Percentiles rank a stretch among this genome's conserved stretches.
phyloP scores from a whole-genome alignment of 2,113 vertebrate genomes.

The Scomber colias region DNA sequence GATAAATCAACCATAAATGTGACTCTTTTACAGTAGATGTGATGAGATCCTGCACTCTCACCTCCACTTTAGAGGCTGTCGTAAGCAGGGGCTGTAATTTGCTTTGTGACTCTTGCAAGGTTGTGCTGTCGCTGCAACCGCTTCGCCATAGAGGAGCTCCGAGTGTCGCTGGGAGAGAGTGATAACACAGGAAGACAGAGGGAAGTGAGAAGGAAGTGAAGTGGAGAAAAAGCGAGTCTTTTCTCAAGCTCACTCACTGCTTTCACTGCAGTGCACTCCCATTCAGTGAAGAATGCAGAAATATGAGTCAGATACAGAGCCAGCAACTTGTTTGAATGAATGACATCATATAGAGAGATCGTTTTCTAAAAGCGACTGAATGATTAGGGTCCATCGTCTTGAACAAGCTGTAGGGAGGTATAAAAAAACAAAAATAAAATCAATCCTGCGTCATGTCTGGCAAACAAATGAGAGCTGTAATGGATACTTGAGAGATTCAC shows the following conservation, averaged over 20 bases:
- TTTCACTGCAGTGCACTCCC: constrained; percentile 28
- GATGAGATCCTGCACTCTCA: neutral
- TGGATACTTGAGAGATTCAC: constrained; percentile 29
- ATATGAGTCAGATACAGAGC: constrained; percentile 27
- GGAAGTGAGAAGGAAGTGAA: constrained; percentile 31
- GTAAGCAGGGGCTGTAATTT: neutral
- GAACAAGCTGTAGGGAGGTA: neutral
- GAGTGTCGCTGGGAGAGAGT: constrained; percentile 9
- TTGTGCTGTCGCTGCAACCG: constrained; percentile 10
- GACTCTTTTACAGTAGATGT: constrained; percentile 9
- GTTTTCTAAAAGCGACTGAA: neutral
- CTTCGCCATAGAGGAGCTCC: constrained; percentile 5
- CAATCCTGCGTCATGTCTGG: neutral
- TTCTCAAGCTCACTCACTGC: constrained; percentile 6
- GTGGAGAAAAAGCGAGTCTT: constrained; percentile 3
- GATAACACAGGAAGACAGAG: constrained; percentile 27
- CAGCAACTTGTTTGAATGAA: constrained; percentile 15
- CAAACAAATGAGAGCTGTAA: constrained; percentile 32
- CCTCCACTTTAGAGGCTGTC: neutral
- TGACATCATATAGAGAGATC: neutral
- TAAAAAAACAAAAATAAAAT: constrained; percentile 11
- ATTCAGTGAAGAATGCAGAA: constrained; percentile 22
- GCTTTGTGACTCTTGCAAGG: neutral
- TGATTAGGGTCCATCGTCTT: constrained; percentile 4
- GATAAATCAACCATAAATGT: neutral